These are phyloP conservation scores for Platanista minor DNA, from an alignment of 2,113 vertebrate genomes.

Conservation along the genomic window DNA sequence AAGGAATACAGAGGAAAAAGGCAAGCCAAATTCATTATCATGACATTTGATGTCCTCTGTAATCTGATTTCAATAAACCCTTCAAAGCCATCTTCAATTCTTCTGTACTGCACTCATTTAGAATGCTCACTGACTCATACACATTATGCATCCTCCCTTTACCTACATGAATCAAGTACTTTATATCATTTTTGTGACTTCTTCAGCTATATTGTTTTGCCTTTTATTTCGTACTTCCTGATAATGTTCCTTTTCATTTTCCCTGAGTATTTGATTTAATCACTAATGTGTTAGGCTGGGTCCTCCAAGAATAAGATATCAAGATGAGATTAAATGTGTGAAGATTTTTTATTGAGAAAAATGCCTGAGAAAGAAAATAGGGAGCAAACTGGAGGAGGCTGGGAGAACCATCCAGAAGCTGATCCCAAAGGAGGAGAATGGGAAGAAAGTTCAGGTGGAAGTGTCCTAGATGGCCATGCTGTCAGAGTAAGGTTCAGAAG, in stretches of 20 bases:
- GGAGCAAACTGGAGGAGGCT: background rate
- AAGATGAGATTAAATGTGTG: background rate
- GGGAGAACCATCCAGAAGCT: background rate
- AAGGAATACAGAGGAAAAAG: background rate
- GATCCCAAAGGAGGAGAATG: background rate
- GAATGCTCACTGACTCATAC: background rate
- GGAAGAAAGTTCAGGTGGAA: background rate
- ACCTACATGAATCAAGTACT: background rate
- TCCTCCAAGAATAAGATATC: conserved; percentile 3
- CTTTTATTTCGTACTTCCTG: background rate
- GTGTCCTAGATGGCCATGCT: rapidly evolving
- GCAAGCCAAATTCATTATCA: background rate
- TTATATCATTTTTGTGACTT: background rate
- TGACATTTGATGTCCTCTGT: background rate
- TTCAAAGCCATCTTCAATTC: background rate
- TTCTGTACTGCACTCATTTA: background rate
- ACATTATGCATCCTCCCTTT: background rate
- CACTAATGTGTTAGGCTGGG: background rate
- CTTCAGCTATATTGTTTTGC: background rate
- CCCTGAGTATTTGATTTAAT: background rate
- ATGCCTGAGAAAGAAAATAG: background rate
- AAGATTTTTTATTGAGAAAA: conserved; percentile 17
- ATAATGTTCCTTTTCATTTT: background rate
- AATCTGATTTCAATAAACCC: background rate
- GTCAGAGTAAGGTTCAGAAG: background rate